phyloP scores from a whole-genome alignment of 2,888 invertebrate genomes.

The Platerodrilus igneus region DNA sequence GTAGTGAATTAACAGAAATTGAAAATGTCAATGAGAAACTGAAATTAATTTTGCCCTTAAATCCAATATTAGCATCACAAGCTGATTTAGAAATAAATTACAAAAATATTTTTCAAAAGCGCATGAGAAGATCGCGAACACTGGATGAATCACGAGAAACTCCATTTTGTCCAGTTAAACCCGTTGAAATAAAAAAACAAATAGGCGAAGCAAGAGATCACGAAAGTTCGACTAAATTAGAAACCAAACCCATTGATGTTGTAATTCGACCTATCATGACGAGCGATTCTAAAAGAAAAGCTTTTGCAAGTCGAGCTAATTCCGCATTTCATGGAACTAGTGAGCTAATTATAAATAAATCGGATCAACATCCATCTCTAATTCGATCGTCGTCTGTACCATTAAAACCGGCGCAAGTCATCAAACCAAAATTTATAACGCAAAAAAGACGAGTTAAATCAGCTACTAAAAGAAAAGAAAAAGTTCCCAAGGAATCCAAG shows the following conservation, averaged over 20 bases:
- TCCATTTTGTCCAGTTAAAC: constrained; percentile 16
- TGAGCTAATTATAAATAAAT: too few species aligned
- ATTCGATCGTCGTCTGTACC: constrained; percentile 41
- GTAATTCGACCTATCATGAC: constrained; percentile 41
- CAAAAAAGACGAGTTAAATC: constrained; percentile 39
- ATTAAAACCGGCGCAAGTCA: constrained; percentile 28
- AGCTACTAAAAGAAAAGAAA: constrained; percentile 24
- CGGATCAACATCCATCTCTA: constrained; percentile 37
- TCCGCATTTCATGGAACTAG: constrained; percentile 40
- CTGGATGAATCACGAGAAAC: constrained; percentile 17
- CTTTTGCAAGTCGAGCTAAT: constrained; percentile 43
- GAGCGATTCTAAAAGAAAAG: constrained; percentile 40
- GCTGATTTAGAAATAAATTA: constrained; percentile 17
- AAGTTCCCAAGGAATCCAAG: constrained; percentile 26
- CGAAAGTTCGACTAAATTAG: not conserved
- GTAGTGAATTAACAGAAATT: constrained; percentile 16
- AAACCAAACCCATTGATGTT: constrained; percentile 31
- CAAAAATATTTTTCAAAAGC: constrained; percentile 32
- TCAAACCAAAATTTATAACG: constrained; percentile 38
- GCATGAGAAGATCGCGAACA: constrained; percentile 25
- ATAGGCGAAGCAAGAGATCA: constrained; percentile 6
- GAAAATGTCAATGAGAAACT: constrained; percentile 43
- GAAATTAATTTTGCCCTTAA: constrained; percentile 28
- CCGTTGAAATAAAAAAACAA: constrained; percentile 15
- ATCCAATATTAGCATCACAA: constrained; percentile 16